These are phyloP conservation scores for Lathamus discolor DNA, from an alignment of 2,113 vertebrate genomes.

Conservation along the genomic window DNA sequence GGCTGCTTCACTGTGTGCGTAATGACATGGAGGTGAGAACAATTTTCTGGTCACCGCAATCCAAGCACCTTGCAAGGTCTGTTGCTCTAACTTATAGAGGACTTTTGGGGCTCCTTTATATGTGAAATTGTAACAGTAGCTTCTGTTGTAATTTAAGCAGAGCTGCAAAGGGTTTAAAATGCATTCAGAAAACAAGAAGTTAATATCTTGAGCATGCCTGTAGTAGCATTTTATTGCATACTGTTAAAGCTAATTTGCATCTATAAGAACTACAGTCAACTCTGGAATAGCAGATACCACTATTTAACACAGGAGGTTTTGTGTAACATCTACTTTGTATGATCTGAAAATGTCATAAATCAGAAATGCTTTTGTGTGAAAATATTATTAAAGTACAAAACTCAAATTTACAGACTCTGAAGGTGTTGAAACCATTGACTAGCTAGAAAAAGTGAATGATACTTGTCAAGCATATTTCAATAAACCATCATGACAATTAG, in stretches of 20 bases:
- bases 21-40: slow-evolving; percentile 92
- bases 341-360: not conserved
- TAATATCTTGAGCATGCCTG: not conserved
- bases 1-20: slow-evolving; percentile 92
- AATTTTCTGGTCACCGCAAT: slow-evolving; percentile 97
- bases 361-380: not conserved
- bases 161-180: not conserved
- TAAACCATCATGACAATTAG: slow-evolving; percentile 33
- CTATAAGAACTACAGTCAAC: not conserved
- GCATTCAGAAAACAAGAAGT: not conserved
- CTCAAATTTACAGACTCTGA: not conserved
- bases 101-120: slow-evolving; percentile 80
- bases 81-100: slow-evolving; percentile 90
- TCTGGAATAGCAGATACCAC: not conserved
- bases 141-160: slow-evolving; percentile 6
- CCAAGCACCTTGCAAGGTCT: slow-evolving; percentile 90
- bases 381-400: not conserved
- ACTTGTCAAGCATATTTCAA: slow-evolving; percentile 15
- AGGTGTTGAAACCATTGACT: not conserved
- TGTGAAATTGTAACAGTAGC: slow-evolving; percentile 37
- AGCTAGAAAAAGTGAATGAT: not conserved
- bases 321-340: not conserved
- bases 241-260: slow-evolving; percentile 8
- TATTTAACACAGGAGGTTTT: not conserved
- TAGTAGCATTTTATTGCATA: not conserved